Evolutionary conservation across 2,113 vertebrate species (phyloP), one percentile per base, ranked within the genome.

Genomic region (Chionodraco myersi): DNA sequence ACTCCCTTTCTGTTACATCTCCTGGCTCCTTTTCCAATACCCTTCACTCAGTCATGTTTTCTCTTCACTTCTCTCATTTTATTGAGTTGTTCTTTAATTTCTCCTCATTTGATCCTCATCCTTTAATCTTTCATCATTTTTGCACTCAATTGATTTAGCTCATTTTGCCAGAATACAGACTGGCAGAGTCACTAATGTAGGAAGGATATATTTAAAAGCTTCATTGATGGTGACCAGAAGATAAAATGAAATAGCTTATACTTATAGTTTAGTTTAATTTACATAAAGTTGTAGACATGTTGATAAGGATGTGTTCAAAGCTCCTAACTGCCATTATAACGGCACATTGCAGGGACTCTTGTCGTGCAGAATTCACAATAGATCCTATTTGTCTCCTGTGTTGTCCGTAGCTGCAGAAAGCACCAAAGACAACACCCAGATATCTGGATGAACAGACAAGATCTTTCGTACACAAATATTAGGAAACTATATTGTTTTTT

Each of bases 341-440:
- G 10, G 36, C 36, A 48, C 13, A 3, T 49, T 49, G 23, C n/a
- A 65, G 53, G 67, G 23, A 49, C 15, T 14, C 7, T 57, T 47
- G 44, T n/a, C 2, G 3, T 84, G 56, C 60, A 41, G n/a, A 75
- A 75, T 34, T 10, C 30, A 13, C 18, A 44, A 69, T 73, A 15
- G 48, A 73, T 69, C 8, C 44, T 61, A 51, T 78, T 78, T 71
- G 59, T 41, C 13, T 59, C 30, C 70, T 64, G 23, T 54, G 52
- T 54, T 79, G 70, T 78, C 47, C 59, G 34, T 23, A 56, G 30
- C 72, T 60, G 30, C 44, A 68, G 36, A n/a, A 15, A 63, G 21
- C 48, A 63, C n/a, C 23, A 30, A 69, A 48, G 54, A 81, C 41
- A 49, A 30, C 59, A 49, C 58, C 30, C 45, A 41, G 60, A 78